These are phyloP conservation scores for Oryzias dopingdopingensis DNA, from an alignment of 2,797 vertebrate species.

Conservation along the genomic window DNA sequence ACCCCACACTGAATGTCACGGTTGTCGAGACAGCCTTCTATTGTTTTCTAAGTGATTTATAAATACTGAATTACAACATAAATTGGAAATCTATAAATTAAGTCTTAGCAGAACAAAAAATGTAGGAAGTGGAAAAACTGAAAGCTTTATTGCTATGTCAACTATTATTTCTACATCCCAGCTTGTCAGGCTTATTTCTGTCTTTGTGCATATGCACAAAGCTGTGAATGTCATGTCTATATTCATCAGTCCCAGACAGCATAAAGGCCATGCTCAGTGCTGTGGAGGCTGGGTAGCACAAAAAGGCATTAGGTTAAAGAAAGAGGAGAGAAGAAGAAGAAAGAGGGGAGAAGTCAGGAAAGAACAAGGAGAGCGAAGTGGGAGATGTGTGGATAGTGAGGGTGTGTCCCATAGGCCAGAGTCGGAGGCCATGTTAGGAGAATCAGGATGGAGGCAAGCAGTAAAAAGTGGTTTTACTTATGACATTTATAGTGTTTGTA, in stretches of 20 bases:
- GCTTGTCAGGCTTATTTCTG: constrained; percentile 22
- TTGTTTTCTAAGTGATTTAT: constrained; percentile 39
- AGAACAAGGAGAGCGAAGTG: constrained; percentile 30
- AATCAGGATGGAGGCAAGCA: constrained; percentile 47
- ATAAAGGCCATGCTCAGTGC: constrained; percentile 9
- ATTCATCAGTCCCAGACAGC: constrained; percentile 15
- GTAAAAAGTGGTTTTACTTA: constrained; percentile 22
- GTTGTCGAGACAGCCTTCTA: constrained; percentile 12
- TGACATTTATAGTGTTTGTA: constrained; percentile 39
- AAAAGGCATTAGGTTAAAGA: constrained; percentile 53
- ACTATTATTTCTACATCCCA: constrained; percentile 7
- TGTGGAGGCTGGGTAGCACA: constrained; percentile 18
- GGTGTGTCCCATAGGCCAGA: constrained; percentile 51
- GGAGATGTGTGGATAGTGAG: constrained; percentile 31
- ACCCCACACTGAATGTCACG: constrained; percentile 49
- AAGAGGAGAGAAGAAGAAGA: constrained; percentile 37
- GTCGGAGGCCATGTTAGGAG: constrained; percentile 41
- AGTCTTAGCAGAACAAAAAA: constrained; percentile 14
- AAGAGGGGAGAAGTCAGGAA: constrained; percentile 36
- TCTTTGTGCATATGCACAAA: constrained; percentile 31
- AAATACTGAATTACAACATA: constrained; percentile 6
- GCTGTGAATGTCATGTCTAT: constrained; percentile 48
- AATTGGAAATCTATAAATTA: constrained; percentile 34
- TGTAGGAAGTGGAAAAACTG: background rate
- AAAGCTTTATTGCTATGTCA: constrained; percentile 5